Conservation (phyloP, 2,888 invertebrate genomes). For the Sialis fuliginosa region DNA sequence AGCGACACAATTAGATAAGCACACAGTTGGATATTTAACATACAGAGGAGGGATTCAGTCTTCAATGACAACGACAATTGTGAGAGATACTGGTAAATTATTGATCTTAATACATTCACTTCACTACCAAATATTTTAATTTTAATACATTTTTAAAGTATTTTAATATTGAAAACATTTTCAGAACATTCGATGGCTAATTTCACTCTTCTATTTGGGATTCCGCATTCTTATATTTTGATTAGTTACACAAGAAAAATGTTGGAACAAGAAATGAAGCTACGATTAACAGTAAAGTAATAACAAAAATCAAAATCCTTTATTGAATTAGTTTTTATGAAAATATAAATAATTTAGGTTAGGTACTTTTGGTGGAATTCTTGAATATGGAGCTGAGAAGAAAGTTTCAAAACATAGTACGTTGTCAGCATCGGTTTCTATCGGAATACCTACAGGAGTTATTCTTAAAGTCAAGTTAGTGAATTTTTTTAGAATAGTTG, state of each 20-base stretch:
- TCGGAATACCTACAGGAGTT: constrained; percentile 80
- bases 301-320: background rate
- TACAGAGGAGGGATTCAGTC: constrained; percentile 56
- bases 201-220: constrained; percentile 62
- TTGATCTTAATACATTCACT: background rate
- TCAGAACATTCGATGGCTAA: constrained; percentile 25
- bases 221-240: constrained; percentile 60
- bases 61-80: constrained; percentile 65
- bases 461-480: constrained; percentile 69
- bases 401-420: constrained; percentile 81
- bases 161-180: background rate
- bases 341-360: constrained; percentile 32
- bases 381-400: constrained; percentile 87
- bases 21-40: constrained; percentile 75
- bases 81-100: constrained; percentile 54
- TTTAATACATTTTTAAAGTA: background rate
- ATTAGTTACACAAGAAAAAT: constrained; percentile 65
- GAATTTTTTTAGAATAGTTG: no score
- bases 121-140: background rate
- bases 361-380: constrained; percentile 70
- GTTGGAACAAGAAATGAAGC: constrained; percentile 57
- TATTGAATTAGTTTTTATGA: background rate
- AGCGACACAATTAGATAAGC: constrained; percentile 71
- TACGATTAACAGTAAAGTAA: constrained; percentile 62
- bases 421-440: constrained; percentile 64